Percentiles rank a stretch among this genome's conserved stretches.
phyloP scores from a whole-genome alignment of 2,888 invertebrate genomes.

The Eupithecia pulchellata region DNA sequence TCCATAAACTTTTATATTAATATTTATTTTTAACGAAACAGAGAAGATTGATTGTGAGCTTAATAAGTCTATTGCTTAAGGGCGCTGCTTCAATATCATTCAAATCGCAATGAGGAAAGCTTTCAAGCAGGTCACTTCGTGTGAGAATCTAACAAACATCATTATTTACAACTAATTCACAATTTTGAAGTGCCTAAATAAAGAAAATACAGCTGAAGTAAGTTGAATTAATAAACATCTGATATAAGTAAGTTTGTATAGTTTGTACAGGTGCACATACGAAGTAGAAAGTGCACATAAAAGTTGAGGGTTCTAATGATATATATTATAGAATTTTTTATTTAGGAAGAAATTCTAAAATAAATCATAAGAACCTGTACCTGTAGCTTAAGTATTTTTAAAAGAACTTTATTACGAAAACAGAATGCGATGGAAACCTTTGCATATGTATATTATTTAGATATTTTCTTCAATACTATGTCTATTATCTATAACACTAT shows the following conservation, averaged over 20 bases:
- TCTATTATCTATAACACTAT: background rate
- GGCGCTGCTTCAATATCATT: background rate
- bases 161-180: background rate
- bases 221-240: background rate
- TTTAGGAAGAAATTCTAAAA: background rate
- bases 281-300: background rate
- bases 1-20: conserved; percentile 14
- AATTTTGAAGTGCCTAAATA: background rate
- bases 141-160: background rate
- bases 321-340: background rate
- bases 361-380: background rate
- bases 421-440: background rate
- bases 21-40: background rate
- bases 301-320: background rate
- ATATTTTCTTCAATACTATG: background rate
- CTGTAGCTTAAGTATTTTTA: background rate
- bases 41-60: background rate
- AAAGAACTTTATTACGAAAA: background rate
- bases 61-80: background rate
- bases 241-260: background rate
- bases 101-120: background rate
- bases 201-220: background rate
- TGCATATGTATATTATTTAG: background rate
- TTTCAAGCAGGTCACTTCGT: background rate
- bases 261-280: background rate